These are phyloP conservation scores for Drosophila kanekoi DNA, from an alignment of 2,888 invertebrate species.

Conservation along the genomic window DNA sequence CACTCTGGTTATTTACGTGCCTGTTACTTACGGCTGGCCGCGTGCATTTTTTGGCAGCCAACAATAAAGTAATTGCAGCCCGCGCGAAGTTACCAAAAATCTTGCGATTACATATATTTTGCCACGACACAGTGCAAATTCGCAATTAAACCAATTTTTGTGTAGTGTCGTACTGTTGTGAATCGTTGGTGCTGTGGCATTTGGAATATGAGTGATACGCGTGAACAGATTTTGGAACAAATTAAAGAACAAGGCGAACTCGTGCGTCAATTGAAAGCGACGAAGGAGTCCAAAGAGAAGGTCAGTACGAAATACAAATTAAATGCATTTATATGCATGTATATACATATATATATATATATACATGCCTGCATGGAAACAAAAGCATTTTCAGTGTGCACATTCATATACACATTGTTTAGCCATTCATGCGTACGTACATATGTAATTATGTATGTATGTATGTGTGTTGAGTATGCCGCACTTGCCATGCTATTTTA, in stretches of 20 bases:
- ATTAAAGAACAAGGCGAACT: conserved; percentile 92
- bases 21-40: conserved; percentile 49
- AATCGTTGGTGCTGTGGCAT: conserved; percentile 34
- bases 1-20: conserved; percentile 29
- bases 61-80: conserved; percentile 38
- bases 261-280: conserved; percentile 92
- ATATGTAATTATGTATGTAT: conserved; percentile 1
- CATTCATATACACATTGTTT: conserved; percentile 2
- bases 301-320: conserved; percentile 84
- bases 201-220: conserved; percentile 85
- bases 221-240: conserved; percentile 86
- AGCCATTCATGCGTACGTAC: background rate
- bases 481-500: background rate
- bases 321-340: conserved; percentile 4
- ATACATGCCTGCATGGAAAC: conserved; percentile 11
- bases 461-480: conserved; percentile 1
- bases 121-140: conserved; percentile 25
- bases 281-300: conserved; percentile 91
- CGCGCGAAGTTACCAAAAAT: conserved; percentile 40
- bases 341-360: conserved; percentile 7
- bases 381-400: conserved; percentile 10
- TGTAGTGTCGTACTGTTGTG: conserved; percentile 26
- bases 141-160: conserved; percentile 20
- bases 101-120: conserved; percentile 10
- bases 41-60: conserved; percentile 50